Evolutionary conservation across 2,888 invertebrate species (phyloP), one percentile per base, ranked within the genome.

Genomic region (Lysandra bellargus): DNA sequence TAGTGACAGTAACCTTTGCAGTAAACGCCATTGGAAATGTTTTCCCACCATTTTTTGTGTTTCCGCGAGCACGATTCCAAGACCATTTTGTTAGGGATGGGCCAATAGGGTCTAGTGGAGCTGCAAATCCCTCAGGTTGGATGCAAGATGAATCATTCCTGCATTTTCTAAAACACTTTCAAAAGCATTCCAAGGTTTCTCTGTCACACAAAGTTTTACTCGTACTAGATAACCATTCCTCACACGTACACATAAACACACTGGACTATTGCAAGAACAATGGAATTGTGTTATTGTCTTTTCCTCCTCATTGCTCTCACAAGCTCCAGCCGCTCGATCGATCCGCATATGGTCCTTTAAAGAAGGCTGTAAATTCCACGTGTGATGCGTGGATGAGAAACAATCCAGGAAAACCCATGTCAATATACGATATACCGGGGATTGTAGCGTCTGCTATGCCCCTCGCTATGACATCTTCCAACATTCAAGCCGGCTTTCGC

Each of bases 321-420:
- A 82, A 82, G 79, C 78, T 82, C 6, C 82, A 82, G 78, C 81
- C 80, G n/a, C 76, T 83, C 2, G 81, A 82, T 78, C 61, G 78
- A n/a, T 73, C 81, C 23, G 78, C 77, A 6, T 61, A 64, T 73
- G 78, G 78, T 9, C 78, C 78, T 64, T 23, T 80, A 12, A 80
- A 78, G 61, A 80, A 79, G 49, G 5, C 14, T n/a, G 75, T 49
- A 49, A 75, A 75, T 49, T 2, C 44, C 12, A 49, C 75, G 12
- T 75, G 75, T 44, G 75, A 75, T 30, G 44, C 17, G 6, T 75
- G 75, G 75, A 75, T 75, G 75, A 30, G 73, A 37, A 73, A 44
- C 73, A 37, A 73, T 14, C 73, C 73, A n/a, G 37, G 73, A n/a
- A 37, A 73, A 73, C 37, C 40, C 17, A 73, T 73, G 73, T 23